Evolutionary conservation across 2,888 invertebrate genomes (phyloP).

Genomic region (Phyto melanocephala): DNA sequence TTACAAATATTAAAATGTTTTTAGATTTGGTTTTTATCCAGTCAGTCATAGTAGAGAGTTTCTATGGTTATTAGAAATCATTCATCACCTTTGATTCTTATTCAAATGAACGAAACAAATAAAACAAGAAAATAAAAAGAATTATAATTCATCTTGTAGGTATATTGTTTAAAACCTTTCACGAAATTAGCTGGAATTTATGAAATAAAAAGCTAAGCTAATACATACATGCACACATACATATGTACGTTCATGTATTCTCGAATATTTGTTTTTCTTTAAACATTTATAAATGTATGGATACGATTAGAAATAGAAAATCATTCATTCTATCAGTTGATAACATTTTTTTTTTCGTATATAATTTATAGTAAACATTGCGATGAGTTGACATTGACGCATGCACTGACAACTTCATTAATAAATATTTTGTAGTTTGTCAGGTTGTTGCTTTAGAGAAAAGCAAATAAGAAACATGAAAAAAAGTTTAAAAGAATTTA

Average conservation of each 20-base stretch:
- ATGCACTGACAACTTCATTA: slow-evolving; percentile 75
- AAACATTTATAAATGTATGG: neutral
- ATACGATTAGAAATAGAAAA: slow-evolving; percentile 12
- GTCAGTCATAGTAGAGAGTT: slow-evolving; percentile 1
- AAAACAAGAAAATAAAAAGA: slow-evolving; percentile 3
- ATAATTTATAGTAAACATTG: slow-evolving; percentile 59
- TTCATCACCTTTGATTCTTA: slow-evolving; percentile 51
- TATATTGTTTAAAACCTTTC: slow-evolving; percentile 48
- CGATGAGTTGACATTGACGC: slow-evolving; percentile 68
- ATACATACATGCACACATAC: too few species aligned
- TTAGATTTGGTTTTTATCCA: slow-evolving; percentile 1
- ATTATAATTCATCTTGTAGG: slow-evolving; percentile 48
- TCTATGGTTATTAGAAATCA: slow-evolving; percentile 33
- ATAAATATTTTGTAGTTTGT: slow-evolving; percentile 69
- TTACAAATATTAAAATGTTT: neutral
- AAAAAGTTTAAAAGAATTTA: neutral
- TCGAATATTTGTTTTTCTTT: neutral
- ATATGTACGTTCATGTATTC: too few species aligned
- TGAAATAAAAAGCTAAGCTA: too few species aligned
- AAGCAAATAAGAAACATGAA: slow-evolving; percentile 3
- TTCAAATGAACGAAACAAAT: neutral
- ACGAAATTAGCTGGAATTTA: slow-evolving; percentile 57
- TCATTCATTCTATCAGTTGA: slow-evolving; percentile 7
- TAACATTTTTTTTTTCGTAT: neutral
- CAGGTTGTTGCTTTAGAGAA: slow-evolving; percentile 25